These are phyloP conservation scores for Meiosimyza decipiens DNA, from an alignment of 2,888 invertebrate genomes.

Conservation along the genomic window DNA sequence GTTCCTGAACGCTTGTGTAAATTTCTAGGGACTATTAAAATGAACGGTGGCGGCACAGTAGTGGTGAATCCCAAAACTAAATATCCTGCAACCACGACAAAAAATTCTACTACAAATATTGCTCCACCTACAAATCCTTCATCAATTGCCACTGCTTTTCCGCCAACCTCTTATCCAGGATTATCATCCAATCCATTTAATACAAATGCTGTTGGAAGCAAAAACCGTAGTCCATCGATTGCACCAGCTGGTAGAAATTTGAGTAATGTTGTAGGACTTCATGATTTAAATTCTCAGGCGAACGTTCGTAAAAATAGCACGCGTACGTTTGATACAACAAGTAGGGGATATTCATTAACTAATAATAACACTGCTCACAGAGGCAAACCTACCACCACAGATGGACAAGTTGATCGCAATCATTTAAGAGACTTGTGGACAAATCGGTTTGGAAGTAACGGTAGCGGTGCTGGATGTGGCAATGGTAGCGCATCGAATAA, in stretches of 20 bases:
- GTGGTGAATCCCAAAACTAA: conserved; percentile 51
- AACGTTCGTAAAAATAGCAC: background rate
- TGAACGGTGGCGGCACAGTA: conserved; percentile 56
- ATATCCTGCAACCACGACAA: conserved; percentile 14
- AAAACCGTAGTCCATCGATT: background rate
- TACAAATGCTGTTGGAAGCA: background rate
- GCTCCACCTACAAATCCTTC: conserved; percentile 29
- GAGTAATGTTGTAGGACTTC: conserved; percentile 54
- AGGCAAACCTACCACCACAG: conserved; percentile 3
- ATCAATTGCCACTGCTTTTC: conserved; percentile 46
- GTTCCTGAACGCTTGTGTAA: conserved; percentile 16
- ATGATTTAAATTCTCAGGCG: conserved; percentile 44
- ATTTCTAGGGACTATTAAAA: conserved; percentile 50
- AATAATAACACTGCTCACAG: background rate
- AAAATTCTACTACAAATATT: conserved; percentile 27
- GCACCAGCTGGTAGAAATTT: conserved; percentile 45
- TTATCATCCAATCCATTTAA: conserved; percentile 48
- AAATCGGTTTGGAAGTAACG: conserved; percentile 51
- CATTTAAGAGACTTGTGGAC: conserved; percentile 59
- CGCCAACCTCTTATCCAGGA: conserved; percentile 56
- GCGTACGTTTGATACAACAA: conserved; percentile 40
- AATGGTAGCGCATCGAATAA: background rate
- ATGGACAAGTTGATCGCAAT: conserved; percentile 47
- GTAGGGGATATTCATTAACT: conserved; percentile 51
- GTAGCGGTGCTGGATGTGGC: conserved; percentile 2